Evolutionary conservation across 2,888 invertebrate species (phyloP).

Genomic region (Plebejus argus): DNA sequence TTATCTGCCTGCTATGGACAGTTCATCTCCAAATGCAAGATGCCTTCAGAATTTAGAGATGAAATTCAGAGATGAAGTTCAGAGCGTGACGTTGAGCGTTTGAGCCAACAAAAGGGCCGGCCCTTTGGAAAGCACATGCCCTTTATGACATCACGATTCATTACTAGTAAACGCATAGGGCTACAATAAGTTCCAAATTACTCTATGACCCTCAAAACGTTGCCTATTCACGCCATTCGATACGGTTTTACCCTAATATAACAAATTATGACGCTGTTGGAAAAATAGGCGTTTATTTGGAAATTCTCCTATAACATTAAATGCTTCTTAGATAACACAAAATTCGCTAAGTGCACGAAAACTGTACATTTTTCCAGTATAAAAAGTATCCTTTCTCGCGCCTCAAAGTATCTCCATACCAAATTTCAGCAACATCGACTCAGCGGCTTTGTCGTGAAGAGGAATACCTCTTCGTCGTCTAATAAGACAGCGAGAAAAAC

Average conservation of each 20-base stretch:
- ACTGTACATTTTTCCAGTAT: too few relatives aligned
- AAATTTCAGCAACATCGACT: too few relatives aligned
- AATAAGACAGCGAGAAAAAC: too few relatives aligned
- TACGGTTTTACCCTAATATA: background rate
- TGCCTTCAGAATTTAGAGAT: background rate
- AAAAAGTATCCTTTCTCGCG: too few relatives aligned
- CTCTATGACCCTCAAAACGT: background rate
- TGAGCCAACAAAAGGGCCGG: constrained; percentile 30
- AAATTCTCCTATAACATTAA: background rate
- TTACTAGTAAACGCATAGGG: constrained; percentile 5
- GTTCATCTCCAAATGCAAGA: background rate
- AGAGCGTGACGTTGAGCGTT: constrained; percentile 32
- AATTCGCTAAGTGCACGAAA: too few relatives aligned
- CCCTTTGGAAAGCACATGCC: constrained; percentile 34
- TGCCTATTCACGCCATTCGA: background rate
- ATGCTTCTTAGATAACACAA: too few relatives aligned
- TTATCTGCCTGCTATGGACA: background rate
- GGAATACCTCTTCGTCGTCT: too few relatives aligned
- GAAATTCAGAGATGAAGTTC: too few relatives aligned
- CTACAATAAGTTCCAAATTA: background rate
- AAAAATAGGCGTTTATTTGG: background rate
- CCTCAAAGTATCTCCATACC: too few relatives aligned
- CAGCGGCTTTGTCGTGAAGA: too few relatives aligned
- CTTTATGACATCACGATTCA: constrained; percentile 34
- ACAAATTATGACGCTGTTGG: background rate